Evolutionary conservation across 1,140 invertebrate species (phyloP).

Genomic region (Scaptomyza montana): DNA sequence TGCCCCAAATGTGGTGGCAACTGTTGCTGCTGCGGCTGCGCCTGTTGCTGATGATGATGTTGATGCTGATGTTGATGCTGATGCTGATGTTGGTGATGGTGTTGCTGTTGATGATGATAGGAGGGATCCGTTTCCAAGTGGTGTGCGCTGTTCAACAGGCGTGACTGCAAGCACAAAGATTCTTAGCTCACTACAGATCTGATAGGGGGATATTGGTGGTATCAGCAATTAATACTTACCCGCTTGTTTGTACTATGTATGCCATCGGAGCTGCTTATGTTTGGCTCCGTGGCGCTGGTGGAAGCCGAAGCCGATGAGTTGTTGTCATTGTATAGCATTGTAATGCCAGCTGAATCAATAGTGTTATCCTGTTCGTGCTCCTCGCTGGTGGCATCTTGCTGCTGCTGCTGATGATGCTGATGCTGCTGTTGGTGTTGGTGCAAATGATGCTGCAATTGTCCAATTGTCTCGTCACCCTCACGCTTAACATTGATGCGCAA

Average conservation of each 20-base stretch:
- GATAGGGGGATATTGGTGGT: not conserved
- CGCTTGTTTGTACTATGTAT: conserved; percentile 84
- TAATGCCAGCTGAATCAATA: conserved; percentile 86
- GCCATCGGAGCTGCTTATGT: conserved; percentile 80
- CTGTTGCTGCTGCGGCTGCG: conserved; percentile 47
- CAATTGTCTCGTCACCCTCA: conserved; percentile 41
- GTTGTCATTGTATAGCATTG: conserved; percentile 70
- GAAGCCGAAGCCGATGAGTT: conserved; percentile 71
- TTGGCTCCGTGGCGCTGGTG: conserved; percentile 75
- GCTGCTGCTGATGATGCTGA: not conserved
- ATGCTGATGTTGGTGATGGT: conserved; percentile 62
- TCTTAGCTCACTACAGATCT: too few species aligned
- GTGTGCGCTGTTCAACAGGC: conserved; percentile 70
- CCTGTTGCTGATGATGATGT: conserved; percentile 37
- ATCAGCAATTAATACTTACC: conserved; percentile 49
- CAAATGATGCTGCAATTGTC: not conserved
- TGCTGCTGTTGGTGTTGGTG: not conserved
- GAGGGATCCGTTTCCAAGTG: conserved; percentile 83
- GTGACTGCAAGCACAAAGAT: conserved; percentile 50
- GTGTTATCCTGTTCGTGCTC: conserved; percentile 88
- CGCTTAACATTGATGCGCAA: conserved; percentile 77
- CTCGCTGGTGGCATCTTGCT: conserved; percentile 52
- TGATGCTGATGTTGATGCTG: conserved; percentile 50
- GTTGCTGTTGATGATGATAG: conserved; percentile 76
- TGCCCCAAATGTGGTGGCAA: conserved; percentile 45